phyloP scores from a whole-genome alignment of 64 coral and sea anemone species.

The Astreopora myriophthalma region DNA sequence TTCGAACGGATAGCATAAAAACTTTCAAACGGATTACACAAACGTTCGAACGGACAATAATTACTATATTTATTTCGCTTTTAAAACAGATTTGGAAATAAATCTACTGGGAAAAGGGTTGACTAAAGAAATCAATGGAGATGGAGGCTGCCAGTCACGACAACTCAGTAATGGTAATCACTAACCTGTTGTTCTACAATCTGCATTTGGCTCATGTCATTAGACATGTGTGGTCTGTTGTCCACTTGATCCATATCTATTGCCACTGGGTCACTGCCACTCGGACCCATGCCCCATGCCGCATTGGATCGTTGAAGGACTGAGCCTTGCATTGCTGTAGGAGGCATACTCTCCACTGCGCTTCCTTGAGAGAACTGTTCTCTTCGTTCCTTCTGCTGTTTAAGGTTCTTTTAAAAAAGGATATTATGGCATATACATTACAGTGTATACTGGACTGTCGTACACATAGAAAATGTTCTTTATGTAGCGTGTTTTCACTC shows the following conservation, averaged over 20 bases:
- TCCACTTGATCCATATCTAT: conserved; percentile 86
- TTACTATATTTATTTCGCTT: no score
- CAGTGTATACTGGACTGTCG: background rate
- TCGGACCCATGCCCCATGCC: conserved; percentile 18
- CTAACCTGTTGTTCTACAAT: conserved; percentile 72
- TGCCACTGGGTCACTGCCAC: conserved; percentile 61
- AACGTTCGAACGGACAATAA: no score
- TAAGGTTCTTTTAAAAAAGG: conserved; percentile 78
- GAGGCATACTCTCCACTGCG: conserved; percentile 66
- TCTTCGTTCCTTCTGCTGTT: conserved; percentile 98
- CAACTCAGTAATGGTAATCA: background rate
- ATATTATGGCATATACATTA: background rate
- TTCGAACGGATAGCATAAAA: no score
- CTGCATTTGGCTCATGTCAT: conserved; percentile 69
- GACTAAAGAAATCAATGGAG: no score
- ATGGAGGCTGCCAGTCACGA: background rate
- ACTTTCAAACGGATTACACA: no score
- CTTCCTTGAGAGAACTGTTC: conserved; percentile 96
- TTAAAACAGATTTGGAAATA: no score
- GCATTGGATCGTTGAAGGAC: conserved; percentile 70
- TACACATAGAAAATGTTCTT: no score
- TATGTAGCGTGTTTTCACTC: no score
- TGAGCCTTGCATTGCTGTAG: conserved; percentile 74
- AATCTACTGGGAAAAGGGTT: no score
- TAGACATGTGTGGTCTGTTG: conserved; percentile 48